Evolutionary conservation across 2,888 invertebrate genomes (phyloP).

Genomic region (Calameuta pallipes): DNA sequence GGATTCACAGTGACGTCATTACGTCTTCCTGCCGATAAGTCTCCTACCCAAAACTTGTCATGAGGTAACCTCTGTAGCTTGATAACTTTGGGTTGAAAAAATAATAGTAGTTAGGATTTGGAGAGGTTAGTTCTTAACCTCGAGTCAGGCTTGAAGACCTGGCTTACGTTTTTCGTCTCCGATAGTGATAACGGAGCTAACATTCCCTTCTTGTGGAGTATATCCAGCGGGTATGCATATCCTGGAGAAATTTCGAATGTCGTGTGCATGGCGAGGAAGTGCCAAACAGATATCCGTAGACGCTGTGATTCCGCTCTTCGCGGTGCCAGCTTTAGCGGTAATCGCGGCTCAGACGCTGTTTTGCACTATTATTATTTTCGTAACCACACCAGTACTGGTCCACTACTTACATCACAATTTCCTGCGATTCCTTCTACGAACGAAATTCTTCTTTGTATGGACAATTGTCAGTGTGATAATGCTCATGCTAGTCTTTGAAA

Average conservation of each 20-base stretch:
- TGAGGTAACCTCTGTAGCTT: too few species aligned
- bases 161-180: background rate
- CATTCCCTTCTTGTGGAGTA: background rate
- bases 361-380: constrained; percentile 56
- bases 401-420: constrained; percentile 61
- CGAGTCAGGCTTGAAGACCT: background rate
- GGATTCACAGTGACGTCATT: too few species aligned
- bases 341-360: constrained; percentile 58
- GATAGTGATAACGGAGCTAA: background rate
- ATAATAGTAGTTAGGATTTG: background rate
- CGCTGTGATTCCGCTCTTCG: constrained; percentile 59
- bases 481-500: constrained; percentile 78
- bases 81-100: background rate
- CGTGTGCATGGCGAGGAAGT: constrained; percentile 54
- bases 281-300: constrained; percentile 62
- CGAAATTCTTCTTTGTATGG: constrained; percentile 84
- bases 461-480: constrained; percentile 75
- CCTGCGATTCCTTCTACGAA: constrained; percentile 65
- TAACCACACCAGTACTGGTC: constrained; percentile 55
- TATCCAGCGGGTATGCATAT: constrained; percentile 40
- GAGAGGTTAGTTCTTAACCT: background rate
- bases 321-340: constrained; percentile 54
- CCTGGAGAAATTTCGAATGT: constrained; percentile 48
- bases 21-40: too few species aligned
- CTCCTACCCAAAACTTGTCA: too few species aligned